Percentiles rank a stretch among this genome's conserved stretches.
phyloP scores from a whole-genome alignment of 2,888 invertebrate species.

The Scaptomyza tumidula region DNA sequence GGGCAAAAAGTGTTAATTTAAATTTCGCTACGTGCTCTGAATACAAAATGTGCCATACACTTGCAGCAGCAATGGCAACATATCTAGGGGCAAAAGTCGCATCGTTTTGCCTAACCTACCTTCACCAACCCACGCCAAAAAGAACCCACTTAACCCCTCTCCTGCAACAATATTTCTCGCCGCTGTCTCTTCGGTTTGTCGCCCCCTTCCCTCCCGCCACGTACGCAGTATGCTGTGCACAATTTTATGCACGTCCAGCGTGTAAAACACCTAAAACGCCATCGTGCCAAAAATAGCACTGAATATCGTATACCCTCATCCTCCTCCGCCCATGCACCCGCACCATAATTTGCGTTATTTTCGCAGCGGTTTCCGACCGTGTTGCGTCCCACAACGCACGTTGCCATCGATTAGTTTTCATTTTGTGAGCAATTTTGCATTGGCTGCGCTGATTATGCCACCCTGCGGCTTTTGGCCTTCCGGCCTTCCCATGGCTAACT shows the following conservation, averaged over 20 bases:
- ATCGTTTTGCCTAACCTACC: conserved; percentile 13
- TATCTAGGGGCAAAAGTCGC: conserved; percentile 19
- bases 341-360: conserved; percentile 46
- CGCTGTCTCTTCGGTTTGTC: conserved; percentile 17
- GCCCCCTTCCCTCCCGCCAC: conserved; percentile 37
- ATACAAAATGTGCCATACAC: conserved; percentile 54
- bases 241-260: conserved; percentile 81
- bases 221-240: conserved; percentile 61
- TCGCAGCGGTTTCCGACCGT: conserved; percentile 43
- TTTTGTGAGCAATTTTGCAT: conserved; percentile 74
- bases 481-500: conserved; percentile 25
- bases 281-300: conserved; percentile 39
- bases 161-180: conserved; percentile 4
- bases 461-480: conserved; percentile 22
- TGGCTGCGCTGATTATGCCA: conserved; percentile 70
- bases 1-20: conserved; percentile 81
- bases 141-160: neutral
- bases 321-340: neutral
- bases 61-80: conserved; percentile 10
- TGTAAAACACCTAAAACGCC: conserved; percentile 79
- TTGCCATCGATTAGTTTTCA: conserved; percentile 81
- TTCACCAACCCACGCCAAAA: neutral
- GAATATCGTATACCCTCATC: neutral
- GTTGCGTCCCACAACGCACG: conserved; percentile 28
- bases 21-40: conserved; percentile 80